phyloP scores from a whole-genome alignment of 2,888 invertebrate genomes.

The Tachina fera region DNA sequence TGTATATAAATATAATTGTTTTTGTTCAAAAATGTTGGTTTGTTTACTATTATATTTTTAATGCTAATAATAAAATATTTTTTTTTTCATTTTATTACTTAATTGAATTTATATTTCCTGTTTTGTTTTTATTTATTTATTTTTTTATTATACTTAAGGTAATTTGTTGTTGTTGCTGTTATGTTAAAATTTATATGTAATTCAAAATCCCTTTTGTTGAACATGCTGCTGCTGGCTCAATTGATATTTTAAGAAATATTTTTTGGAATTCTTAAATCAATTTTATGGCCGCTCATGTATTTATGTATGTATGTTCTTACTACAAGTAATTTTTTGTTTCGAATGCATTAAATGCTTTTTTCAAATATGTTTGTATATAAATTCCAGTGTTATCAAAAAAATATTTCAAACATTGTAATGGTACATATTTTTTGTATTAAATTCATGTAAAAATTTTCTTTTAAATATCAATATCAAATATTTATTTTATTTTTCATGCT shows the following conservation, averaged over 20 bases:
- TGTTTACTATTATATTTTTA: constrained; percentile 45
- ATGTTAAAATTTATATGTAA: constrained; percentile 51
- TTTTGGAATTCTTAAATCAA: neutral
- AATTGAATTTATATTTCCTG: constrained; percentile 69
- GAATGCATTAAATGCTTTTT: constrained; percentile 63
- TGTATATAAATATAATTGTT: constrained; percentile 69
- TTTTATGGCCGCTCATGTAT: neutral
- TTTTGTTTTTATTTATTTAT: constrained; percentile 49
- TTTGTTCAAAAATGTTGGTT: constrained; percentile 69
- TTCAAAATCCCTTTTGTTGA: constrained; percentile 50
- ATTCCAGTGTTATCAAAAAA: constrained; percentile 56
- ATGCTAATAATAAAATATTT: constrained; percentile 66
- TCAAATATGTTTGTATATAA: constrained; percentile 67
- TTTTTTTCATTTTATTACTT: constrained; percentile 55
- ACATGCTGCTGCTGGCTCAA: neutral
- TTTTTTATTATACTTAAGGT: constrained; percentile 58
- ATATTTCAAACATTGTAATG: constrained; percentile 42
- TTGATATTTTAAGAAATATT: constrained; percentile 14
- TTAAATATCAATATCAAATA: too few relatives aligned
- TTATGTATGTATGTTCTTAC: constrained; percentile 28
- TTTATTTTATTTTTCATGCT: too few relatives aligned
- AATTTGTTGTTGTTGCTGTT: constrained; percentile 65
- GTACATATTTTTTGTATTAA: constrained; percentile 25
- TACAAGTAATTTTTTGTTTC: constrained; percentile 32
- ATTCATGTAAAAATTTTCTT: neutral